Base-by-base conservation (phyloP, 2,888 invertebrate species). In the Petrophora chlorosata region DNA sequence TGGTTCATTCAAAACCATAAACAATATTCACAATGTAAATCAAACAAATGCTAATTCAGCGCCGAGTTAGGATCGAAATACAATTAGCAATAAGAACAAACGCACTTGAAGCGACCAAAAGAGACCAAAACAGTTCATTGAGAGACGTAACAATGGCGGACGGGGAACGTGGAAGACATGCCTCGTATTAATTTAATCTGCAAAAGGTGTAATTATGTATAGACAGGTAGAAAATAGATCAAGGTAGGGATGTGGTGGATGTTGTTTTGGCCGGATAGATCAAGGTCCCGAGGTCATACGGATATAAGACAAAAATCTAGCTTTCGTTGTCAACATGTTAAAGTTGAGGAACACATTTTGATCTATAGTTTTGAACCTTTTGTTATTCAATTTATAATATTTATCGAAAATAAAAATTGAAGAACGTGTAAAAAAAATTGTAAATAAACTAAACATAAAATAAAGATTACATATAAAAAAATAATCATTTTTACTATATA, bases 161-260 rank as follows among this genome's bases (percentile, higher is more conserved):
- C 39, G 17, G 8, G 28, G 49, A 55, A 45, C 60, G 43, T 47
- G 45, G 52, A 41, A 45, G 52, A 59, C 51, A 52, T 48, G 53
- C 46, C 48, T 53, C 45, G 30, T 70, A 67, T 69, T 67, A 67
- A 71, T 71, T 66, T 67, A 65, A 58, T 57, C 60, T 50, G 56
- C 56, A 63, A 61, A 65, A 70, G 49, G 49, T 70, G 67, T 67
- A 65, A 66, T 56, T 65, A 61, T 56, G 44, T 43, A 49, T 48
- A 42, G 48, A 48, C 42, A 42, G 42, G 43, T 33, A 33, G 22
- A 19, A 48, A 49, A 42, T 43, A 49, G 42, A 43, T 49, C 38
- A 41, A 38, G 38, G 34, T 36, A 41, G 22, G 23, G 34, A 19
- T 44, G 36, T 22, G 12, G 9, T 14, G 25, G 14, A n/a, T 22